Evolutionary conservation across 2,113 vertebrate species (phyloP).

Genomic region (Trochalopteron elliotii): DNA sequence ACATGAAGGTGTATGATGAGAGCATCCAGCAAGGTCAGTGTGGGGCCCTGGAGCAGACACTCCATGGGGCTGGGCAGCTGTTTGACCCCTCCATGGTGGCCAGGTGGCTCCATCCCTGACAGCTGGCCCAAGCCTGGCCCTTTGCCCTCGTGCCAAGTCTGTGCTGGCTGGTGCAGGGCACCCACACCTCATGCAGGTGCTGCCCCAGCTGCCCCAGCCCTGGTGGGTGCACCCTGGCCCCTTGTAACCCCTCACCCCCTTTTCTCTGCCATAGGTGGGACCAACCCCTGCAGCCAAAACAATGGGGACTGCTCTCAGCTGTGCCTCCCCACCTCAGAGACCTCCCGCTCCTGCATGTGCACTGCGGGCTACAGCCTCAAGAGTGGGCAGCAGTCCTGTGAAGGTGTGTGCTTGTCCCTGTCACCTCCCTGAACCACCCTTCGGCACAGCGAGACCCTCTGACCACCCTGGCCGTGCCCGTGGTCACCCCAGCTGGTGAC

Average conservation of each 20-base stretch:
- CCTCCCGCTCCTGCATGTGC: conserved; percentile 93
- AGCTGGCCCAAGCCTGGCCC: neutral
- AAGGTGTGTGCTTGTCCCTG: conserved; percentile 68
- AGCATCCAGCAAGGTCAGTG: conserved; percentile 81
- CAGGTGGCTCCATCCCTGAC: accelerated
- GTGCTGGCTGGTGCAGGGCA: neutral
- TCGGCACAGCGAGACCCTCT: accelerated
- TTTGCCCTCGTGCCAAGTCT: accelerated
- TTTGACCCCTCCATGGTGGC: accelerated
- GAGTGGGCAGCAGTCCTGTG: conserved; percentile 91
- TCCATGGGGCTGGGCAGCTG: accelerated
- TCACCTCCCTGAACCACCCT: no score
- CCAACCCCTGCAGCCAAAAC: conserved; percentile 90
- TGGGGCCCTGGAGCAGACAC: neutral
- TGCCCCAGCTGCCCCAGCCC: neutral
- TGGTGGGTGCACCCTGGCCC: accelerated
- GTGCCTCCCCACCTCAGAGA: conserved; percentile 89
- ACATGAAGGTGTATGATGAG: conserved; percentile 97
- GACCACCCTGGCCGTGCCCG: accelerated
- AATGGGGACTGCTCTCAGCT: conserved; percentile 96
- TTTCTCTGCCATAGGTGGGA: conserved; percentile 41
- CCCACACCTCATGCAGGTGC: accelerated
- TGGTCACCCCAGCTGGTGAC: neutral
- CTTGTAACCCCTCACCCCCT: accelerated
- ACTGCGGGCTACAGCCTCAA: conserved; percentile 94